These are phyloP conservation scores for Caenorhabditis uteleia DNA, from an alignment of 2,888 invertebrate genomes.

Conservation along the genomic window DNA sequence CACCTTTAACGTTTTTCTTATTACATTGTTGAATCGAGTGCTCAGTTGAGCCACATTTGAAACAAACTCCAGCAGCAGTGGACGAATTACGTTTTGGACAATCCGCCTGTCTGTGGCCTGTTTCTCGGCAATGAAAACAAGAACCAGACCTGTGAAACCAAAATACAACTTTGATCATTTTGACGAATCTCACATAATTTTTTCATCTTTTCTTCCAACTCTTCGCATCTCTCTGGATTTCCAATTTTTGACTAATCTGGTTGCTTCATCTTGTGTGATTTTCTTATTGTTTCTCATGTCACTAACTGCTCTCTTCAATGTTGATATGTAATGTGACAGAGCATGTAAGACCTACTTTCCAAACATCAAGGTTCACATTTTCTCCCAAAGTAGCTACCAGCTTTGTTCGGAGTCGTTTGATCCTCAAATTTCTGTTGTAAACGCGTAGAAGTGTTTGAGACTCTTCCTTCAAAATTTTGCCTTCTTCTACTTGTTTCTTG, in stretches of 20 bases:
- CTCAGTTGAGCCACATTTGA: conserved; percentile 88
- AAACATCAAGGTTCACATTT: conserved; percentile 19
- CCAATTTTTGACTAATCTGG: conserved; percentile 47
- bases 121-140: conserved; percentile 82
- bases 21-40: conserved; percentile 76
- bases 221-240: conserved; percentile 49
- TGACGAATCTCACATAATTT: conserved; percentile 34
- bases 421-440: conserved; percentile 29
- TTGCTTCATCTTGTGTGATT: conserved; percentile 30
- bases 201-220: conserved; percentile 44
- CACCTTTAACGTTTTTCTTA: conserved; percentile 52
- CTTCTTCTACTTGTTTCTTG: conserved; percentile 36
- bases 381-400: conserved; percentile 18
- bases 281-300: conserved; percentile 18
- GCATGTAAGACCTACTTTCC: conserved; percentile 9
- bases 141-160: conserved; percentile 11
- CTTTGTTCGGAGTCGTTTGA: conserved; percentile 25
- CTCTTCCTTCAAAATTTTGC: conserved; percentile 27
- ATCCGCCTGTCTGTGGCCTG: conserved; percentile 82
- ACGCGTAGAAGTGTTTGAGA: conserved; percentile 28
- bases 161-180: background rate
- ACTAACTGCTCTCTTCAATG: conserved; percentile 15
- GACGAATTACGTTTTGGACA: conserved; percentile 76
- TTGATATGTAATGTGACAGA: background rate
- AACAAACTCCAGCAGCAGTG: conserved; percentile 78